Base-by-base conservation (phyloP, 2,797 vertebrate genomes). In the Pagetopsis macropterus region DNA sequence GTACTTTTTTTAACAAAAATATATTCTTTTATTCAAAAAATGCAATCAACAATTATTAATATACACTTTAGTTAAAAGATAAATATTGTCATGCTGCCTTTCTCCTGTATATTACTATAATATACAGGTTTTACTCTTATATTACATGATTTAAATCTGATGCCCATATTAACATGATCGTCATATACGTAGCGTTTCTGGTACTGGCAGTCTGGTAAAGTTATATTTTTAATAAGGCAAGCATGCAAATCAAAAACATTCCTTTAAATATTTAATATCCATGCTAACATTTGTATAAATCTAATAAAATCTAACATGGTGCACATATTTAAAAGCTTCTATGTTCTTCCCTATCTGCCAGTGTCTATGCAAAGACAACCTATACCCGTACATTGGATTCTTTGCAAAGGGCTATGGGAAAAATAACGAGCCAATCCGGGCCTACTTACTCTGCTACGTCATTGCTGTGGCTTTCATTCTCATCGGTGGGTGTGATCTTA, bases 371-470 rank as follows among this genome's bases (percentile, higher is more conserved):
- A 91, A 86, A 70, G 94, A 96, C 89, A 91, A 94, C 8, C 84
- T 95, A 11, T 95, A 96, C 66, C 93, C 94, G 0, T 88, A 93
- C 76, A 94, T 93, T 31, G 90, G 90, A 79, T 92, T 95, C 88
- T 96, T 95, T 78, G 93, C 89, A 55, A 95, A 95, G 76, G 95
- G 93, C 57, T 94, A 95, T 70, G 95, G 94, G 57, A 94, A 94
- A 86, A 95, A 94, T 49, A 80, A 92, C 1, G 94, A 95, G 78
- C 94, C 94, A 0, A 70, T 93, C 1, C 79, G 91, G 17, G 94
- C 92, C 9, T 95, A 94, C 49, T 0, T 94, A 12, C 88, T 96
- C 61, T 92, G 93, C 57, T 95, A 94, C 65, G 0, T 94, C 70
- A 93, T 95, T 17, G 85, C 94, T 14, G 16, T 93, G 56, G 89